Evolutionary conservation across 2,888 invertebrate genomes (phyloP), one percentile per base, ranked within the genome.

Genomic region (Drosophila atripex): DNA sequence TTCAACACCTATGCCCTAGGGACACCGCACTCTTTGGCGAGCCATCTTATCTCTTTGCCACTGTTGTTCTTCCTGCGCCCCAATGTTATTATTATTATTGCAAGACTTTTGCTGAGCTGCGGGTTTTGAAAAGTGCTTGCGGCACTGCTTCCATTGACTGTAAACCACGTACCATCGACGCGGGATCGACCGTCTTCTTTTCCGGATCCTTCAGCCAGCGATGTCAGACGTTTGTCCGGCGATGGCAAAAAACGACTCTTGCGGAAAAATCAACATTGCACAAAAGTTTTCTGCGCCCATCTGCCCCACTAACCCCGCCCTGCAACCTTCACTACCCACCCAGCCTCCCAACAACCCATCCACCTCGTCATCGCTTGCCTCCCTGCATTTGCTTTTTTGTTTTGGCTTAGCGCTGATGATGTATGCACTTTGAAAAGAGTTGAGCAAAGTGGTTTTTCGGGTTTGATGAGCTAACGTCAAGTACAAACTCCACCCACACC

Each of bases 181-280:
- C 12, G 18, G 16, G 25, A 28, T 25, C 49, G 35, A 32, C 55
- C 52, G 50, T 28, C 53, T 54, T 23, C 38, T 38, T 14, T 14
- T 38, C 14, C 38, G 38, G 16, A 16, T 39, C 16, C 39, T 14
- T 14, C n/a, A 38, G 51, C 30, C 74, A 76, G 59, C 76, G 18
- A 18, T 18, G 18, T 76, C 39, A n/a, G n/a, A n/a, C 58, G 32
- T 61, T 32, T 47, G 71, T 43, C 65, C 46, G 53, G 47, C 38
- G 54, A 56, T 61, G 80, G 71, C 65, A 77, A 83, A 84, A 80
- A 82, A 80, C 82, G 82, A 82, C 70, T 86, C 86, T 84, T 86
- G 86, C 79, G 83, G 86, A 86, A 86, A 85, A 85, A 85, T 85
- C 84, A 85, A 85, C 84, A 86, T 82, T 86, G 86, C 84, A 85